These are phyloP conservation scores for Choloepus didactylus DNA, from an alignment of 2,797 vertebrate genomes.

Conservation along the genomic window DNA sequence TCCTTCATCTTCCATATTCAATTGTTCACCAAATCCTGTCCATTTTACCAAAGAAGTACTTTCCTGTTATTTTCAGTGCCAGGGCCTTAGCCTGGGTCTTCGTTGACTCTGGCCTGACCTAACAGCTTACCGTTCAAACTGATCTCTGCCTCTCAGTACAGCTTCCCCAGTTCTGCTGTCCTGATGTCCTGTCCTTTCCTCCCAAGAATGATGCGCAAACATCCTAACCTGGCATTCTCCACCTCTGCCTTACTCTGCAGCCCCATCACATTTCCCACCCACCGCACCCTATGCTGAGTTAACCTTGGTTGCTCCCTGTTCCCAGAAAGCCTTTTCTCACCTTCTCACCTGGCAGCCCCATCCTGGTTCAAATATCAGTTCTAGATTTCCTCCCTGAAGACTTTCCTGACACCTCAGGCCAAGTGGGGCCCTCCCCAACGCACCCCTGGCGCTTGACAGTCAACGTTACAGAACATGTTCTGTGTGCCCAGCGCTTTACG, in stretches of 20 bases:
- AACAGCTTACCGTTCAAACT: neutral
- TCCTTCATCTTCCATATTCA: neutral
- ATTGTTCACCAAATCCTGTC: too few relatives aligned
- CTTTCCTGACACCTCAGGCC: neutral
- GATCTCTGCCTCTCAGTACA: neutral
- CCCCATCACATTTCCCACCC: neutral
- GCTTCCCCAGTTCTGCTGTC: too few relatives aligned
- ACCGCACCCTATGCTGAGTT: neutral
- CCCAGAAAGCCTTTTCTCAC: neutral
- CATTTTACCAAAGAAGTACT: neutral
- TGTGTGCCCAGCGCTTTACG: neutral
- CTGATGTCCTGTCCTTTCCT: neutral
- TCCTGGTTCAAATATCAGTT: neutral
- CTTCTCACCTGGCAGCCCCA: neutral
- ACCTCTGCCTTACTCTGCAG: neutral
- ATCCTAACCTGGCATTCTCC: too few relatives aligned
- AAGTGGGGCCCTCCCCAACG: neutral
- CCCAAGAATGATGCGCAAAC: neutral
- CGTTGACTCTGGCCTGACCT: neutral
- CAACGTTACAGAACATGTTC: neutral
- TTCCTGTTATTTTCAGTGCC: neutral
- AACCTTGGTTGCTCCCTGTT: neutral
- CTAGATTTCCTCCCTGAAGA: neutral
- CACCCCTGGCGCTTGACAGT: neutral
- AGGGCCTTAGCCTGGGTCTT: neutral